phyloP scores from a whole-genome alignment of 2,888 invertebrate species.

The Malachius bipustulatus region DNA sequence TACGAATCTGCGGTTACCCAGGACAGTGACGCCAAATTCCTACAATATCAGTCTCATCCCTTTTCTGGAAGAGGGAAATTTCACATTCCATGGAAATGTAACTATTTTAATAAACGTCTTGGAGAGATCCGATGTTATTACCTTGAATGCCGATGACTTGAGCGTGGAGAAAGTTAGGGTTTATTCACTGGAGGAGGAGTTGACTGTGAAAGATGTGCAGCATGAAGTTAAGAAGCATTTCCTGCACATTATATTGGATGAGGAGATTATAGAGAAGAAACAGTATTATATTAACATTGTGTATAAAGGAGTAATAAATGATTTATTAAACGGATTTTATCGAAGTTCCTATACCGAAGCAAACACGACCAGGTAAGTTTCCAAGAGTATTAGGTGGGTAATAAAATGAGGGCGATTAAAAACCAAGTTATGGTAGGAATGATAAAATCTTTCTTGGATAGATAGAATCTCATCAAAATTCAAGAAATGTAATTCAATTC shows the following conservation, averaged over 20 bases:
- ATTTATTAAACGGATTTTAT: slow-evolving; percentile 70
- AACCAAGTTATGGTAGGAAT: too few relatives aligned
- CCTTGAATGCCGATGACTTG: slow-evolving; percentile 63
- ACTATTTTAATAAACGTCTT: slow-evolving; percentile 48
- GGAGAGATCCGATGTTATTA: slow-evolving; percentile 49
- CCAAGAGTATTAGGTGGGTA: too few relatives aligned
- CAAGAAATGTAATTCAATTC: too few relatives aligned
- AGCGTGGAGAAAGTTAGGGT: slow-evolving; percentile 42
- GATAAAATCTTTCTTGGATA: too few relatives aligned
- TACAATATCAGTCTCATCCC: slow-evolving; percentile 63
- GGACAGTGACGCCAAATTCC: slow-evolving; percentile 51
- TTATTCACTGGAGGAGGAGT: slow-evolving; percentile 5
- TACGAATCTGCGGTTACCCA: slow-evolving; percentile 56
- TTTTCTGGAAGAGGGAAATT: slow-evolving; percentile 60
- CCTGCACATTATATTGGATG: slow-evolving; percentile 51
- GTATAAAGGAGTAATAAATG: slow-evolving; percentile 61
- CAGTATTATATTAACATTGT: slow-evolving; percentile 57
- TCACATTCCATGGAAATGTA: slow-evolving; percentile 64
- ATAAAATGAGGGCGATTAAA: too few relatives aligned
- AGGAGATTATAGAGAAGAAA: slow-evolving; percentile 44
- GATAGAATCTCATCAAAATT: too few relatives aligned
- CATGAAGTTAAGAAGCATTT: slow-evolving; percentile 55
- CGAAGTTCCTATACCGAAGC: slow-evolving; percentile 64
- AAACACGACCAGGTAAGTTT: slow-evolving; percentile 53
- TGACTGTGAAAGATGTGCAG: slow-evolving; percentile 20